Base-by-base conservation (phyloP, 2,888 invertebrate species). In the Sarcophaga caerulescens region DNA sequence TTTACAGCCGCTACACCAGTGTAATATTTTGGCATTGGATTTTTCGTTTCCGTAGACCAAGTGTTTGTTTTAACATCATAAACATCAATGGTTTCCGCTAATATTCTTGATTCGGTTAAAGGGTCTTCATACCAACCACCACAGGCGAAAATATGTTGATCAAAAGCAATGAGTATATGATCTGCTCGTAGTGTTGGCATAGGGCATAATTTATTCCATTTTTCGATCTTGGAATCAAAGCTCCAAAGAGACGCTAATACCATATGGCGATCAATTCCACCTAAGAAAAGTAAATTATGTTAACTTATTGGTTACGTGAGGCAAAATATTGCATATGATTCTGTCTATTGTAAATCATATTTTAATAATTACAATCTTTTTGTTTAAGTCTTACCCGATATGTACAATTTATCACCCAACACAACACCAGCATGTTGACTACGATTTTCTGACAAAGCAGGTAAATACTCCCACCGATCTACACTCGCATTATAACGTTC, bases 21-120 rank as follows among this genome's bases (percentile, higher is more conserved):
- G 89, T 96, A 96, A 90, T 95, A 96, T 74, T 96, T 93, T 1
- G 96, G 95, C 0, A 95, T 95, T 3, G 96, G 96, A 75, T 96
- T 94, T 73, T 93, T 92, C 0, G 95, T 95, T 63, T 96, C 94
- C 21, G 94, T 93, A 82, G 93, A 93, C 96, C 96, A 96, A 3
- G 93, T 90, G 89, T 95, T 94, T 10, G 93, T 93, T 12, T 93
- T 90, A 0, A 94, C 93, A 90, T 96, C 94, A 89, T 96, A 96
- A 11, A 94, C 94, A 90, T 96, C 96, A 68, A 96, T 95, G 0
- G 95, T 95, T 87, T 95, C 94, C 0, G 95, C 95, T 17, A 95
- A 93, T 0, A 94, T 93, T 70, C 95, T 91, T 3, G 90, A 91
- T 87, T 95, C 94, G 8, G 93, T 93, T 60, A 94, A 92, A 17